Evolutionary conservation across 2,888 invertebrate genomes (phyloP).

Genomic region (Timema podura): DNA sequence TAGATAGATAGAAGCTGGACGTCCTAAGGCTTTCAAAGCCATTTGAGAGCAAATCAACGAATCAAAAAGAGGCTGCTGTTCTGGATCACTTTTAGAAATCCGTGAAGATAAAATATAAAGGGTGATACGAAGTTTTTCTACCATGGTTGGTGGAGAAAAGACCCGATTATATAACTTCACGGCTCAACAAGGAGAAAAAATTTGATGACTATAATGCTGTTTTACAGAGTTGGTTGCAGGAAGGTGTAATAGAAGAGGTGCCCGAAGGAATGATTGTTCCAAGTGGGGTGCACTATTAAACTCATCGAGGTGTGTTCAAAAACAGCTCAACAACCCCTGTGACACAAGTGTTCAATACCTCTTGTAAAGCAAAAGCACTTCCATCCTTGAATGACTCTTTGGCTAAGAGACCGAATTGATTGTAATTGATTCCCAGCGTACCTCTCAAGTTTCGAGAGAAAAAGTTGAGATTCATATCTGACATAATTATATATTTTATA

Average conservation of each 20-base stretch:
- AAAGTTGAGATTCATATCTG: neutral
- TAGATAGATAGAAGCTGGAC: neutral
- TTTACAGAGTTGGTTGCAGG: neutral
- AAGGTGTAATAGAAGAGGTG: neutral
- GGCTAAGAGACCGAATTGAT: neutral
- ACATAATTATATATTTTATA: neutral
- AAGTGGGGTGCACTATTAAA: neutral
- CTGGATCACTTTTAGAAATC: neutral
- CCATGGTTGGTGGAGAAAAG: neutral
- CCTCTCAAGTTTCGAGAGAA: neutral
- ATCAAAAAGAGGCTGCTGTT: neutral
- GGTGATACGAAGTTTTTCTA: neutral
- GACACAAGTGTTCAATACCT: too few species aligned
- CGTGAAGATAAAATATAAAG: neutral
- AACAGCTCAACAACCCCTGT: too few species aligned
- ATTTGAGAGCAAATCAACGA: neutral
- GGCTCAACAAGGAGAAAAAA: neutral
- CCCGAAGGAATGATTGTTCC: neutral
- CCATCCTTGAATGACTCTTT: neutral
- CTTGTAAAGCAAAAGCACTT: too few species aligned
- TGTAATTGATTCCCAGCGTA: neutral
- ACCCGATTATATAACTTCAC: neutral
- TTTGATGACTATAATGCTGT: neutral
- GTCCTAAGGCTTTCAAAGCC: neutral
- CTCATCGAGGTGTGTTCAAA: neutral